Evolutionary conservation across 2,113 vertebrate species (phyloP), one percentile per base, ranked within the genome.

Genomic region (Notothenia rossii): DNA sequence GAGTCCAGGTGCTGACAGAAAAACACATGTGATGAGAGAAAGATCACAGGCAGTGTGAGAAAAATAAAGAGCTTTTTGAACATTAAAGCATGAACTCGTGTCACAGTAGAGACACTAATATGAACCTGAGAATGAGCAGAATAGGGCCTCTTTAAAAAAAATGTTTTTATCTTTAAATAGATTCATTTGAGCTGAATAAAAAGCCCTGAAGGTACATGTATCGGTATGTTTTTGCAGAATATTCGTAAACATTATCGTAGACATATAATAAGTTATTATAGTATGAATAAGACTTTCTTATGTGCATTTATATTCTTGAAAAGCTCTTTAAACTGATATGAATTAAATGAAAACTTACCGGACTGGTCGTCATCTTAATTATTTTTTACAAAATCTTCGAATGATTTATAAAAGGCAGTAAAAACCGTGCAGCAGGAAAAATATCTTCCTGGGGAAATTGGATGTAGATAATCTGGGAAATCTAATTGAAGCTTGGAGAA

Each of bases 291-390:
- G 33, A 40, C 18, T 72, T 17, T 20, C 2, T 48, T 15, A 33
- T 29, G 0, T 2, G 51, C n/a, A 18, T 55, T 48, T 25, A 29
- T 60, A 65, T 45, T 66, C 5, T 51, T 8, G 25, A 33, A 1
- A 20, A 15, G 12, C 13, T 59, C 3, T 6, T 46, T 3, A 48
- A 50, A 15, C 43, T 49, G 10, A 33, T 56, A 20, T 0, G 1
- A 36, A 53, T 36, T 5, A 49, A 74, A 45, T 17, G 1, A 25
- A 13, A 53, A 83, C 86, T 85, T 77, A 90, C 88, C 5, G 3
- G 74, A 73, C 25, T 84, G 4, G 15, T 72, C n/a, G 40, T 64
- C 85, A 90, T 91, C 69, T 83, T 75, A 70, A 66, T 17, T 80
- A 59, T 4, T 20, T 22, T 2, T 25, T 66, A 20, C n/a, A 17